phyloP scores from a whole-genome alignment of 1,140 invertebrate species.

The Drosophila burlai region DNA sequence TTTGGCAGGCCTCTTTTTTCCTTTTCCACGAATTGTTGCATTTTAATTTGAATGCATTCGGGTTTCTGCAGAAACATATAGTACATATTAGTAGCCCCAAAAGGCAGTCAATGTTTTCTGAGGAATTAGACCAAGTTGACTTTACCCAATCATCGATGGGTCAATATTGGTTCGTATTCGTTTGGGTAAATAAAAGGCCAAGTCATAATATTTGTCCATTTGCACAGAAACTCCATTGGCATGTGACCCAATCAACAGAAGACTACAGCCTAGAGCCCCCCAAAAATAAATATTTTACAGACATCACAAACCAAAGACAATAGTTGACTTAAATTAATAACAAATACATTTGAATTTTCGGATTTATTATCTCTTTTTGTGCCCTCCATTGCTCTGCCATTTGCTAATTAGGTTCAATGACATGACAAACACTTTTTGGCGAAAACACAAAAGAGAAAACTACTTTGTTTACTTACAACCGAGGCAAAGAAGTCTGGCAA shows the following conservation, averaged over 20 bases:
- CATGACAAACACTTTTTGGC: constrained; percentile 5
- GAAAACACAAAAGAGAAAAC: constrained; percentile 26
- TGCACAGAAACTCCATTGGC: constrained; percentile 8
- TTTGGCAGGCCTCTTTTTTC: constrained; percentile 20
- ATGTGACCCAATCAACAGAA: constrained; percentile 36
- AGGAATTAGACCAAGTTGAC: constrained; percentile 32
- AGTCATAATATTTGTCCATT: constrained; percentile 37
- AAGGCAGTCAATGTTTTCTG: constrained; percentile 18
- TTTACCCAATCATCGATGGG: constrained; percentile 37
- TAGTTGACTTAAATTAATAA: constrained; percentile 1
- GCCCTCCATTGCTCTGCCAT: constrained; percentile 7
- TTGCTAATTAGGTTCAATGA: constrained; percentile 35
- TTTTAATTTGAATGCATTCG: constrained; percentile 29
- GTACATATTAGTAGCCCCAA: not conserved
- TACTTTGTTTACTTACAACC: constrained; percentile 26
- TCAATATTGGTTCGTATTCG: constrained; percentile 31
- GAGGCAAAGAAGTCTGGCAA: constrained; percentile 11
- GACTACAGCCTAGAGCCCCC: not conserved
- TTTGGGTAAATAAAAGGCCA: constrained; percentile 19
- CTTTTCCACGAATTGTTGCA: constrained; percentile 43
- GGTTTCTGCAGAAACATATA: constrained; percentile 23
- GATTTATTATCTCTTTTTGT: not conserved
- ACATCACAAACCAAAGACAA: not conserved
- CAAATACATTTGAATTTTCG: not conserved
- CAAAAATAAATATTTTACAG: not conserved